Evolutionary conservation across 2,888 invertebrate genomes (phyloP).

Genomic region (Epinotia nisella): DNA sequence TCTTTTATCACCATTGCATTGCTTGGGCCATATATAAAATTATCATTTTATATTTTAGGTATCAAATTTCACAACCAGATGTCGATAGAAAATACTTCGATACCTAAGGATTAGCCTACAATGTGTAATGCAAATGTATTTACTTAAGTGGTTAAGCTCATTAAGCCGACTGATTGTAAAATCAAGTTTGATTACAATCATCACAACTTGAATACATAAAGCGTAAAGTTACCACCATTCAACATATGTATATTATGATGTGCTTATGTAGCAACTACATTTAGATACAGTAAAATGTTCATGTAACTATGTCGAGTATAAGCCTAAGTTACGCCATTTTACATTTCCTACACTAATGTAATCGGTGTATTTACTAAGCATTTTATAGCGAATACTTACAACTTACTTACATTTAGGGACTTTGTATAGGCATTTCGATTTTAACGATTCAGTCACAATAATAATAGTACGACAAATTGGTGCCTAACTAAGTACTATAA

Average conservation of each 20-base stretch:
- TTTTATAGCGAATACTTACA: not conserved
- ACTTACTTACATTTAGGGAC: too few relatives aligned
- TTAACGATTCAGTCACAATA: too few relatives aligned
- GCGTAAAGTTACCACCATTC: not conserved
- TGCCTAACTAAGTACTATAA: too few relatives aligned
- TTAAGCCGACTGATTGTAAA: not conserved
- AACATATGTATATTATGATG: not conserved
- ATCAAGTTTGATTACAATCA: not conserved
- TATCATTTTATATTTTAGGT: not conserved
- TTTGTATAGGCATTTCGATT: too few relatives aligned
- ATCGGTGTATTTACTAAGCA: not conserved
- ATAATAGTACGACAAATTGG: too few relatives aligned
- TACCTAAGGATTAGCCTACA: not conserved
- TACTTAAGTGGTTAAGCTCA: not conserved
- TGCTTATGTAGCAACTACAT: not conserved
- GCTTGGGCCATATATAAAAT: not conserved
- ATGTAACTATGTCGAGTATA: constrained; percentile 2
- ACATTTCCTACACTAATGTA: not conserved
- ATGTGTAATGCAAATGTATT: not conserved
- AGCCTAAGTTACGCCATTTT: not conserved
- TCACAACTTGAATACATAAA: not conserved
- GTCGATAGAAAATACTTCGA: not conserved
- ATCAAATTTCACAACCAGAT: not conserved
- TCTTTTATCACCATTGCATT: too few relatives aligned
- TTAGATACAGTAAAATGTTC: not conserved